Conservation (phyloP, 2,797 vertebrate genomes). For the Microctenopoma lineatum region DNA sequence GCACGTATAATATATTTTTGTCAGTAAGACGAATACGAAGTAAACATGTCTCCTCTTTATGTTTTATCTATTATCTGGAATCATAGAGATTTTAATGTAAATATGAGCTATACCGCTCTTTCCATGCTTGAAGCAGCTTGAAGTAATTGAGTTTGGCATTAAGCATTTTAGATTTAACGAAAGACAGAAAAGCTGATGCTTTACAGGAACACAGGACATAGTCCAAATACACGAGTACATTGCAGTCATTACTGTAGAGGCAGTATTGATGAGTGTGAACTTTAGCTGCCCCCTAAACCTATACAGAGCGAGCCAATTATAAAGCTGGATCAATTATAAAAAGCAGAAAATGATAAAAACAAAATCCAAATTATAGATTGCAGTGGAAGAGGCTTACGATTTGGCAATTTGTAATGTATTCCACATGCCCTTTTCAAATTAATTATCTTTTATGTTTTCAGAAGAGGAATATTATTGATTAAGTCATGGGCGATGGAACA, state of each 20-base stretch:
- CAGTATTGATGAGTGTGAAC: slow-evolving; percentile 37
- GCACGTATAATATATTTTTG: too few relatives aligned
- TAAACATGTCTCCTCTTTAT: too few relatives aligned
- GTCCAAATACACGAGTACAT: slow-evolving; percentile 14
- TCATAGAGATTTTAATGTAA: neutral
- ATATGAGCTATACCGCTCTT: neutral
- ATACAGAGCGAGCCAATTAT: slow-evolving; percentile 10
- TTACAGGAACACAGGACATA: neutral
- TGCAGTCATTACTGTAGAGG: slow-evolving; percentile 17
- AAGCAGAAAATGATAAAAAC: slow-evolving; percentile 29
- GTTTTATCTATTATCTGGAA: too few relatives aligned
- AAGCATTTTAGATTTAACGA: neutral
- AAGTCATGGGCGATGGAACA: slow-evolving; percentile 16
- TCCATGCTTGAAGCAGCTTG: neutral
- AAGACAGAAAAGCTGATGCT: neutral
- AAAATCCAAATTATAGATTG: slow-evolving; percentile 46
- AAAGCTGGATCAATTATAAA: slow-evolving; percentile 41
- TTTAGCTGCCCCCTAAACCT: slow-evolving; percentile 37
- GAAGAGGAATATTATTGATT: slow-evolving; percentile 38
- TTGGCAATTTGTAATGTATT: slow-evolving; percentile 21
- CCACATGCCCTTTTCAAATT: slow-evolving; percentile 33
- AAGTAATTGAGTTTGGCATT: neutral
- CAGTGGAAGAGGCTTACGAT: slow-evolving; percentile 17
- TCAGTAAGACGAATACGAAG: too few relatives aligned
- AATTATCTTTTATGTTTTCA: slow-evolving; percentile 42